Percentiles rank a stretch among this genome's conserved stretches.
Conservation (phyloP, 2,888 invertebrate species). For the Lycocerus yunnanus region DNA sequence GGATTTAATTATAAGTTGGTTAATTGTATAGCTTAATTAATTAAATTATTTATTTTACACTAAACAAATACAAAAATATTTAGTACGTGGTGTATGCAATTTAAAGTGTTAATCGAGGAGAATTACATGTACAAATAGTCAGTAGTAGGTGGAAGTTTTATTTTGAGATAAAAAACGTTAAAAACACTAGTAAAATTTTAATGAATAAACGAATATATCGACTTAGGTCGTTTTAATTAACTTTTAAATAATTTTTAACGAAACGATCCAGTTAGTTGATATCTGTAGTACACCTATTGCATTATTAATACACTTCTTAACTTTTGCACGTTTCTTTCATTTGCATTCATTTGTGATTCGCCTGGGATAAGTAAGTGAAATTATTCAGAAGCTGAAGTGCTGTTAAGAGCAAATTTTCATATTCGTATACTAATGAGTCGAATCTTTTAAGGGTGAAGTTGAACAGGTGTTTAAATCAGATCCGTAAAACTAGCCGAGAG, state of each 20-base stretch:
- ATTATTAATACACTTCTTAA: constrained; percentile 28
- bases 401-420: constrained; percentile 29
- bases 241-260: neutral
- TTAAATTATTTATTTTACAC: no score
- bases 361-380: constrained; percentile 27
- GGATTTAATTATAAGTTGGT: no score
- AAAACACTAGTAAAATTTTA: neutral
- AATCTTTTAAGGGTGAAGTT: constrained; percentile 9
- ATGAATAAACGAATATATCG: no score
- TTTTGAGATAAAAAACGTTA: neutral
- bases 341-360: constrained; percentile 26
- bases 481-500: constrained; percentile 1
- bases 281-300: constrained; percentile 20
- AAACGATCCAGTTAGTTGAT: constrained; percentile 2
- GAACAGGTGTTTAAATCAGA: constrained; percentile 27
- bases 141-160: no score
- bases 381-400: constrained; percentile 25
- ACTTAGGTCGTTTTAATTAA: neutral
- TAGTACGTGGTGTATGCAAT: no score
- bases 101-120: no score
- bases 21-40: no score
- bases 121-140: no score
- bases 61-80: no score
- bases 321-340: constrained; percentile 27
- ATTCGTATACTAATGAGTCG: constrained; percentile 24